phyloP scores from a whole-genome alignment of 1,140 invertebrate genomes.

The Glomeris maerens region DNA sequence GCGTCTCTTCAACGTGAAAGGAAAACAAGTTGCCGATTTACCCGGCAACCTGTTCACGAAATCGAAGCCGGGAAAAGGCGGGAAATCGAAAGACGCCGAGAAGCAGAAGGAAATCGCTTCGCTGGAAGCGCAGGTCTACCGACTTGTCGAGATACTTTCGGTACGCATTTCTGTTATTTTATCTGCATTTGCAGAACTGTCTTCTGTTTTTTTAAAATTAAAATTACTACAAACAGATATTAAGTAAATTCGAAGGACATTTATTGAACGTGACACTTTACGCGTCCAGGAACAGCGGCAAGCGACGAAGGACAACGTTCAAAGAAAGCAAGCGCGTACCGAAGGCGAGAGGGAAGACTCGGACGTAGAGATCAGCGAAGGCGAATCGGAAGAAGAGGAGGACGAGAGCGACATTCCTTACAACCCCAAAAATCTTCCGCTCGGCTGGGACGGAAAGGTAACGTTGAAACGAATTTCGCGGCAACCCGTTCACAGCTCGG shows the following conservation, averaged over 20 bases:
- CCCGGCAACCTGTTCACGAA: conserved; percentile 85
- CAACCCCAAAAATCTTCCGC: conserved; percentile 96
- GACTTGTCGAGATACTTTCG: conserved; percentile 63
- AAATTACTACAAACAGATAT: too few relatives aligned
- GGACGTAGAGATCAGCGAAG: conserved; percentile 74
- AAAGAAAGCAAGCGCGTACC: conserved; percentile 91
- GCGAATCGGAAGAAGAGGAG: conserved; percentile 63
- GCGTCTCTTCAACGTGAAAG: conserved; percentile 87
- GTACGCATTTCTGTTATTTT: conserved; percentile 12
- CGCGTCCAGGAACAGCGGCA: conserved; percentile 49
- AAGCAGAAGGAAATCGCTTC: conserved; percentile 47
- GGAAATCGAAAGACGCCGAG: conserved; percentile 50
- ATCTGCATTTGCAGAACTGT: background rate
- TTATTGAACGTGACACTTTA: background rate
- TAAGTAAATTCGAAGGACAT: too few relatives aligned
- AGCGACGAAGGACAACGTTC: conserved; percentile 94
- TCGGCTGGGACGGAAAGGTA: conserved; percentile 98
- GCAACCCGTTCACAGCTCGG: conserved; percentile 7
- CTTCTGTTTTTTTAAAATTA: background rate
- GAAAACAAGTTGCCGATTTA: conserved; percentile 62
- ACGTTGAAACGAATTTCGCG: conserved; percentile 3
- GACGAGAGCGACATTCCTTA: conserved; percentile 91
- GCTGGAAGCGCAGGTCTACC: conserved; percentile 78
- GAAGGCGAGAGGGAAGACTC: conserved; percentile 87
- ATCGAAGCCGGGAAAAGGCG: conserved; percentile 46